Base-by-base conservation (phyloP, 2,113 vertebrate species). In the Muntiacus muntjak region DNA sequence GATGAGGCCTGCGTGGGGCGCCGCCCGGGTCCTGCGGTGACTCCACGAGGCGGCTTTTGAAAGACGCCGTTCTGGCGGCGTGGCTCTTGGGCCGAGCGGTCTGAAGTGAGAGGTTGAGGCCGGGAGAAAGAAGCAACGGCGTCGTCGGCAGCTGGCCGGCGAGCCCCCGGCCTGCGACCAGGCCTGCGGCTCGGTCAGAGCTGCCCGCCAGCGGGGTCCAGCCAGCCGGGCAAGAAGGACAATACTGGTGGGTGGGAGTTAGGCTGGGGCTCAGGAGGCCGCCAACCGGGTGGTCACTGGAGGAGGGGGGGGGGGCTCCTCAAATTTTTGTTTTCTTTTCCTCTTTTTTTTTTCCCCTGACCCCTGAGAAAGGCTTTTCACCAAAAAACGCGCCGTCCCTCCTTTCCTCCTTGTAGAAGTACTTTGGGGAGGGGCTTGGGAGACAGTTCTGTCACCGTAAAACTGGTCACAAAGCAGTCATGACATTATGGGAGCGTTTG, bases 271-370 rank as follows among this genome's bases (percentile, higher is more conserved):
- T 30, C 1, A 10, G 57, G 76, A 45, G 43, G 60, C 36, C 11
- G 1, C 17, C 21, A 1, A 1, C 33, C 2, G 33, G 58, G 33
- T 1, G 50, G 67, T 17, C 8, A 21, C 67, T 21, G 52, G 0
- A 3, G 1, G 1, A 30, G 1, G 21, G 25, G 36, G 25, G 3
- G 19, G 36, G 30, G n/a, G n/a, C n/a, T 3, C 0, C 0, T 21
- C 17, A 12, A 25, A 28, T 26, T 50, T 47, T 12, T 60, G 1
- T 26, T 13, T 9, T 1, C 7, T 17, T 64, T 21, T 28, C 33
- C 14, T 36, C 3, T 1, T 28, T 67, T 14, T 4, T 12, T 40
- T 6, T 0, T 0, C 15, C 21, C 45, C 33, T 16, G 36, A 57
- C 30, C 1, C 7, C 33, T 0, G 4, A 55, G 84, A 10, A 14